phyloP scores from a whole-genome alignment of 2,888 invertebrate species.

The Cerastoderma edule region DNA sequence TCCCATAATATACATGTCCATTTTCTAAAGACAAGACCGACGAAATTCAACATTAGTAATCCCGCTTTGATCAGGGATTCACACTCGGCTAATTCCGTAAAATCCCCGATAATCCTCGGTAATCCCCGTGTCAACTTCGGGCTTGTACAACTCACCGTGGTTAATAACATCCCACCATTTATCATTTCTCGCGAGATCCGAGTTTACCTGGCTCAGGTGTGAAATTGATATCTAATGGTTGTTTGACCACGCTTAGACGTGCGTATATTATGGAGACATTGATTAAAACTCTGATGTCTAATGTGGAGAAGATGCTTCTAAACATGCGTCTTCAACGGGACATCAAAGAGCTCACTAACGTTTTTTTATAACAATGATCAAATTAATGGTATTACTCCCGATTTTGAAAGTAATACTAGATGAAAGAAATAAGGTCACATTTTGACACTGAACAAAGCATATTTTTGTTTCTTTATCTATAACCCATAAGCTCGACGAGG shows the following conservation, averaged over 20 bases:
- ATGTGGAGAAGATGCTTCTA: background rate
- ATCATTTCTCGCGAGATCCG: background rate
- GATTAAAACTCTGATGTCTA: background rate
- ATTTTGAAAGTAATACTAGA: no score
- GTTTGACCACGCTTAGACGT: background rate
- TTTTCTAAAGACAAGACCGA: background rate
- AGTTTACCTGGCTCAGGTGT: background rate
- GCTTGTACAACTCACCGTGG: background rate
- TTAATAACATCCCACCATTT: background rate
- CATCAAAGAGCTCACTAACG: background rate
- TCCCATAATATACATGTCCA: background rate
- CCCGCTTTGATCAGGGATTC: constrained; percentile 11
- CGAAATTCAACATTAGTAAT: background rate
- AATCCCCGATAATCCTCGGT: constrained; percentile 22
- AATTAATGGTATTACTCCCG: background rate
- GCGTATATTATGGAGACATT: background rate
- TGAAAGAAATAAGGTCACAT: no score
- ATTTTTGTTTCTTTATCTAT: no score
- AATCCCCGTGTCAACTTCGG: constrained; percentile 23
- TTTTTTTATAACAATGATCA: background rate
- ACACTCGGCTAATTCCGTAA: constrained; percentile 11
- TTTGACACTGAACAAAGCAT: no score
- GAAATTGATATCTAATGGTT: background rate
- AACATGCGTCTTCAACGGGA: background rate
- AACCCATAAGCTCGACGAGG: no score